A percentile compares a stretch with the other conserved stretches of the same genome.
Conservation (phyloP, 2,113 vertebrate species). For the Cebidichthys violaceus region DNA sequence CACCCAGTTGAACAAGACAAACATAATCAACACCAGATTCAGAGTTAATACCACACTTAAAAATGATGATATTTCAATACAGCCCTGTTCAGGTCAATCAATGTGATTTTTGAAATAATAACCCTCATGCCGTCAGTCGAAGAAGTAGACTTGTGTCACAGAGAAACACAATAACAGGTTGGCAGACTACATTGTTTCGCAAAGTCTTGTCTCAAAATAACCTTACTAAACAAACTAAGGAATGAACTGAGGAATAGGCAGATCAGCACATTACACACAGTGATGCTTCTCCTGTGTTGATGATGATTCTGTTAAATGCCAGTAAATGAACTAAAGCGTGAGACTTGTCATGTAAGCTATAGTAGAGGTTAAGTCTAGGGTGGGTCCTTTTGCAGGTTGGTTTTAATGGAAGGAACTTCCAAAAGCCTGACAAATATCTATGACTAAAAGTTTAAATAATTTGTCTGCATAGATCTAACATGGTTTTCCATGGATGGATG, state of each 20-base stretch:
- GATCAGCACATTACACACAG: neutral
- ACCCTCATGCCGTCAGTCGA: neutral
- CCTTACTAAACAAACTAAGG: neutral
- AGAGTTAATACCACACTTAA: slow-evolving; percentile 9
- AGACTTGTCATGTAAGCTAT: neutral
- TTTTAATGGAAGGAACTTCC: neutral
- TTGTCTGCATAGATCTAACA: neutral
- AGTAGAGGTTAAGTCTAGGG: neutral
- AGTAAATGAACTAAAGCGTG: neutral
- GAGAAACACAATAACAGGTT: neutral
- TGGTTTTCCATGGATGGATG: too few relatives aligned
- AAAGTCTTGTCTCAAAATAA: neutral
- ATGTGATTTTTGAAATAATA: slow-evolving; percentile 8
- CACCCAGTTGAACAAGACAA: slow-evolving; percentile 11
- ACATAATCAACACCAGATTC: slow-evolving; percentile 26
- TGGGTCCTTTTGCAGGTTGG: neutral
- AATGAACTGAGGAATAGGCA: neutral
- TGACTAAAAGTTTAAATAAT: neutral
- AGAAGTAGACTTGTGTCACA: neutral
- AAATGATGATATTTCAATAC: neutral
- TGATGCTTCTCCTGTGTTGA: neutral
- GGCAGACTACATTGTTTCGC: neutral
- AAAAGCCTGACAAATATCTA: neutral
- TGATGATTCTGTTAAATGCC: slow-evolving; percentile 5
- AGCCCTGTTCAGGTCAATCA: slow-evolving; percentile 8